Conservation (phyloP, 37 sponge, comb jelly and placozoan species). For the Ianthella basta region DNA sequence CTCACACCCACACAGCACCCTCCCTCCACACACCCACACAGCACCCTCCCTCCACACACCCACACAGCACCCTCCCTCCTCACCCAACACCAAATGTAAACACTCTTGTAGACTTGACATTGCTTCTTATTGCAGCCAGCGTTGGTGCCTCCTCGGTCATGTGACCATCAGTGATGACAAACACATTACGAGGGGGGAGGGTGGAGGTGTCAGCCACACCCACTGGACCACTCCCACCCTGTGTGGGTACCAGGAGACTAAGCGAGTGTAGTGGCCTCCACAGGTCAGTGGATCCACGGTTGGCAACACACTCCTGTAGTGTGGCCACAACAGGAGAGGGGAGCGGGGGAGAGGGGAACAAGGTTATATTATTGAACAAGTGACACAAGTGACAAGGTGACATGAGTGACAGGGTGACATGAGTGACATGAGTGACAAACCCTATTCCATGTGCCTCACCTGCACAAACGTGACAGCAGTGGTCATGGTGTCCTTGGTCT, state of each 20-base stretch:
- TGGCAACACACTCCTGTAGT: constrained; percentile 52
- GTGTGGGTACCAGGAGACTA: constrained; percentile 52
- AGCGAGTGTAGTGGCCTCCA: constrained; percentile 81
- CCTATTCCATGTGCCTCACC: too few species aligned
- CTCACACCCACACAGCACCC: too few species aligned
- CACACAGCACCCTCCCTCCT: too few species aligned
- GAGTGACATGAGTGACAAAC: too few species aligned
- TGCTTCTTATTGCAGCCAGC: constrained; percentile 82
- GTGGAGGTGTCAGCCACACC: constrained; percentile 37
- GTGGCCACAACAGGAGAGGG: not conserved
- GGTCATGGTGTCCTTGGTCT: constrained; percentile 74
- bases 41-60: constrained; percentile 85
- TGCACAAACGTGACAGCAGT: constrained; percentile 69
- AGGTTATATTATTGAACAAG: not conserved
- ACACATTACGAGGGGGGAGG: constrained; percentile 71
- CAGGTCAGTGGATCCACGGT: constrained; percentile 79
- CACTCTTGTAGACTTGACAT: too few species aligned
- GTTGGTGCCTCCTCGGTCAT: constrained; percentile 81
- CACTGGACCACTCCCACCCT: not conserved
- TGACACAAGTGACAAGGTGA: constrained; percentile 10
- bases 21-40: too few species aligned
- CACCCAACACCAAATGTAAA: too few species aligned
- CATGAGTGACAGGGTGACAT: too few species aligned
- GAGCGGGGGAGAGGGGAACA: not conserved
- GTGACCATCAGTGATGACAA: constrained; percentile 94